A percentile compares a stretch with the other conserved stretches of the same genome.
Conservation (phyloP, 2,888 invertebrate species). For the Sinohyriopsis cumingii region DNA sequence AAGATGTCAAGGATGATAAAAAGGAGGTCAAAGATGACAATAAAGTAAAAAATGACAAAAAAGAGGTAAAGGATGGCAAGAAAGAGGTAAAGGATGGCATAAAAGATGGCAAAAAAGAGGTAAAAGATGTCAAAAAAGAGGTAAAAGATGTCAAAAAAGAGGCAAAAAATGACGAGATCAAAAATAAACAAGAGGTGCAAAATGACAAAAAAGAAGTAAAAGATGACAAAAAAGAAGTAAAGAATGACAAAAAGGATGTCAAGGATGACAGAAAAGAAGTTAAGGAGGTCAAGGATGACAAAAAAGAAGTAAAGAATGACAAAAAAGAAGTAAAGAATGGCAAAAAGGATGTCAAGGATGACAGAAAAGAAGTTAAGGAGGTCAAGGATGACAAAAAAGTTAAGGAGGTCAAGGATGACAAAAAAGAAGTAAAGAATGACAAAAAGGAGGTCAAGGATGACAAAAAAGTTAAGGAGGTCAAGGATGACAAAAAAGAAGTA, state of each 20-base stretch:
- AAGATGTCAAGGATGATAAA: slow-evolving; percentile 9
- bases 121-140: slow-evolving; percentile 8
- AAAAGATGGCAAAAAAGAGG: slow-evolving; percentile 1
- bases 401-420: too few relatives aligned
- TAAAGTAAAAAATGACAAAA: slow-evolving; percentile 11
- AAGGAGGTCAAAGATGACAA: slow-evolving; percentile 15
- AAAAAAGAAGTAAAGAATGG: too few relatives aligned
- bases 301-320: too few relatives aligned
- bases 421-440: slow-evolving; percentile 8
- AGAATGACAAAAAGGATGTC: not conserved
- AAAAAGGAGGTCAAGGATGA: slow-evolving; percentile 1
- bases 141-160: slow-evolving; percentile 13
- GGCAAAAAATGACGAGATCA: slow-evolving; percentile 12
- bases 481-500: slow-evolving; percentile 13
- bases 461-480: not conserved
- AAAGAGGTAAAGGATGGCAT: not conserved
- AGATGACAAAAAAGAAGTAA: slow-evolving; percentile 7
- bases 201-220: slow-evolving; percentile 15
- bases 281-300: too few relatives aligned
- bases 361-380: too few relatives aligned
- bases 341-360: too few relatives aligned
- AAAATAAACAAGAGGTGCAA: slow-evolving; percentile 18
- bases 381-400: too few relatives aligned
- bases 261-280: slow-evolving; percentile 6
- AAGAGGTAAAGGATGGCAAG: slow-evolving; percentile 10